A percentile compares a stretch with the other conserved stretches of the same genome.
These are phyloP conservation scores for Lampris incognitus DNA, from an alignment of 2,113 vertebrate genomes.

Conservation along the genomic window DNA sequence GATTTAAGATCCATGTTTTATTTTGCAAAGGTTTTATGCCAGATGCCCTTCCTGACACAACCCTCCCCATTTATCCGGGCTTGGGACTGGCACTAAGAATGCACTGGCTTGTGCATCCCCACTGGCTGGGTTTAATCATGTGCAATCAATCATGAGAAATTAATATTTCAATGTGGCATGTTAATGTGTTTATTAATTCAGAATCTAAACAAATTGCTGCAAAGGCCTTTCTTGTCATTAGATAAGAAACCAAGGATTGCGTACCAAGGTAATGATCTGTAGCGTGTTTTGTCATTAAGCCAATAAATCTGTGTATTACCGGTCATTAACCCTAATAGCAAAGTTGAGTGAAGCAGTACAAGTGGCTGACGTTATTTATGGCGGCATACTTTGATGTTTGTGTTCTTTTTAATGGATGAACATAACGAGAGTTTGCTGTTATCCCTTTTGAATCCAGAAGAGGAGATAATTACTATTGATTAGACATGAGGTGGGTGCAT, in stretches of 20 bases:
- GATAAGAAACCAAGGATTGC: conserved; percentile 56
- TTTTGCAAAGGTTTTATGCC: too few relatives aligned
- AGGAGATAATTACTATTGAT: neutral
- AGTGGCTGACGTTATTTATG: conserved; percentile 45
- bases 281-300: conserved; percentile 65
- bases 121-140: too few relatives aligned
- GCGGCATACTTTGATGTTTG: conserved; percentile 11
- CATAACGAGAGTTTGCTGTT: neutral
- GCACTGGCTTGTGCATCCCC: too few relatives aligned
- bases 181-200: conserved; percentile 36
- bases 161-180: conserved; percentile 18
- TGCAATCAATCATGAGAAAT: neutral
- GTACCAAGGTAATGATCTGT: conserved; percentile 74
- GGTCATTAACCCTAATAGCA: conserved; percentile 67
- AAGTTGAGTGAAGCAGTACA: conserved; percentile 38
- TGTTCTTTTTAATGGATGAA: conserved; percentile 13
- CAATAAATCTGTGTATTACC: conserved; percentile 64
- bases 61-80: too few relatives aligned
- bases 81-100: too few relatives aligned
- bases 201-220: conserved; percentile 31
- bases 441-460: neutral
- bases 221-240: conserved; percentile 31
- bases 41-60: too few relatives aligned
- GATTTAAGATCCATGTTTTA: too few relatives aligned
- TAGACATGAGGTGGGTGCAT: neutral